Percentiles rank a stretch among this genome's conserved stretches.
Conservation (phyloP, 2,888 invertebrate species). For the Acanthoscelides obtectus region DNA sequence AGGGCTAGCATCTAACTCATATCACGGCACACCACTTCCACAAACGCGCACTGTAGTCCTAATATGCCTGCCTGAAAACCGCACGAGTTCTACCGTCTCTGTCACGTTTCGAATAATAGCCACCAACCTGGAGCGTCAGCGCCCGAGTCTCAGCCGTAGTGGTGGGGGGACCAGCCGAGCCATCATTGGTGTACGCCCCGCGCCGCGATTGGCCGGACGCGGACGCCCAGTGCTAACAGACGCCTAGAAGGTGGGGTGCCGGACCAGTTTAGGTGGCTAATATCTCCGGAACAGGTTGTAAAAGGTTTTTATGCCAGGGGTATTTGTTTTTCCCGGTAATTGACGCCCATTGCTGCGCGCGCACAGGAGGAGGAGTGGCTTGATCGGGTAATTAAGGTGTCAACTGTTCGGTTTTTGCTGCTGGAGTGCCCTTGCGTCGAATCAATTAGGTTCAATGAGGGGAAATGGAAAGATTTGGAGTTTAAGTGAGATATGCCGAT, state of each 20-base stretch:
- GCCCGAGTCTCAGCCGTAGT: background rate
- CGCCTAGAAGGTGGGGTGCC: background rate
- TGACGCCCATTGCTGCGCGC: conserved; percentile 37
- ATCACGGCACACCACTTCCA: background rate
- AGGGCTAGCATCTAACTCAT: conserved; percentile 17
- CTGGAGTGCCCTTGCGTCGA: background rate
- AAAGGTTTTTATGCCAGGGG: background rate
- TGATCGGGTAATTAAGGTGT: background rate
- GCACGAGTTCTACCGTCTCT: background rate
- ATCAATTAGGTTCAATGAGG: background rate
- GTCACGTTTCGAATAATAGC: background rate
- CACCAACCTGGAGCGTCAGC: background rate
- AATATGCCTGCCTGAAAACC: background rate
- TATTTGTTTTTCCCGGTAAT: conserved; percentile 20
- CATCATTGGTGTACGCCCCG: background rate
- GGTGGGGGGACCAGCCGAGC: background rate
- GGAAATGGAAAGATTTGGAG: background rate
- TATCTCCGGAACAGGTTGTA: background rate
- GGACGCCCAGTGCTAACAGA: background rate
- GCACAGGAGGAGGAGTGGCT: conserved; percentile 32
- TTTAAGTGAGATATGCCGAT: no score
- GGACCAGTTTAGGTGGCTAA: background rate
- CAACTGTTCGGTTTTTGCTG: background rate
- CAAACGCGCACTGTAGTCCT: conserved; percentile 1
- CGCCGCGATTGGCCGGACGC: background rate